Base-by-base conservation (phyloP, 2,797 vertebrate genomes). In the Myripristis jacobus region DNA sequence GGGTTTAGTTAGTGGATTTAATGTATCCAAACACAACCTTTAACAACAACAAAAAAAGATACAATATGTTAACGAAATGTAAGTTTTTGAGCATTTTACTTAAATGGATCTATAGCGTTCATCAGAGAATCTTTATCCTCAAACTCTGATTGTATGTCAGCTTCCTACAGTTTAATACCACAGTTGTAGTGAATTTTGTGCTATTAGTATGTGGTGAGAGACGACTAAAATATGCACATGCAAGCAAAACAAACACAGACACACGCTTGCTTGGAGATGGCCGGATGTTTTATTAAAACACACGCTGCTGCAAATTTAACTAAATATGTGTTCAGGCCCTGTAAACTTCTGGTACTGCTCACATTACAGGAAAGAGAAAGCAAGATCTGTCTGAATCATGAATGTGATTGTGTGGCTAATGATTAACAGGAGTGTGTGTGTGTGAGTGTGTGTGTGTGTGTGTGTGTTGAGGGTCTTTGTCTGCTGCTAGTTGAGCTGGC, bases 381-480 rank as follows among this genome's bases (percentile, higher is more conserved):
- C n/a, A n/a, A 29, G 61, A 47, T 75, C 10, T 64, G 24, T 68
- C 43, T 70, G 54, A 71, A 76, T 59, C 29, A 36, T 67, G 1
- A 62, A 81, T 77, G 47, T 65, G 71, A 81, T 71, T 73, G 68
- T 77, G 61, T 70, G 57, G 53, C 61, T 71, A 88, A 86, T 83
- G 68, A 88, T 88, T 85, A 84, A 83, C 78, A 84, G 44, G 61
- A 58, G 70, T 72, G 54, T 66, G 55, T 54, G 24, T 64, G 54
- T 24, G 70, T 65, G 70, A 52, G 68, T 67, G 67, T 53, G 64
- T 60, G 52, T 58, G 66, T 61, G 27, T 58, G 54, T 53, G 63
- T 54, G 52, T 41, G 53, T 51, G 78, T 41, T 41, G 60, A 72
- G 70, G 70, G 68, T 69, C 74, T 87, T 84, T 88, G 83, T 85